phyloP scores from a whole-genome alignment of 2,888 invertebrate genomes.

The Philereme vetulata region DNA sequence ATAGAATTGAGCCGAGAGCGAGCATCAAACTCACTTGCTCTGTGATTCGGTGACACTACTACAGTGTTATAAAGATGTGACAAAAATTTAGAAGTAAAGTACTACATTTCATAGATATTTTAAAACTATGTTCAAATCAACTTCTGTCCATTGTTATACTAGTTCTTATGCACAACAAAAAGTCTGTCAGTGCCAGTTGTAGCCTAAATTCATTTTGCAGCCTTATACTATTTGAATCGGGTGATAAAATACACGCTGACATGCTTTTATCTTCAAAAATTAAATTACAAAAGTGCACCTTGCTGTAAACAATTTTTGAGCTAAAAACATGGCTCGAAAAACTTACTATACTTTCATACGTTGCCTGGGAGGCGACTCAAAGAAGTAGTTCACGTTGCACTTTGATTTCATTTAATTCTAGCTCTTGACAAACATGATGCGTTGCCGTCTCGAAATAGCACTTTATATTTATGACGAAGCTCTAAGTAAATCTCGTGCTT shows the following conservation, averaged over 20 bases:
- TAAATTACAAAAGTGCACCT: too few species aligned
- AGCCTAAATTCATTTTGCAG: too few species aligned
- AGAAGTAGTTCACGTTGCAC: neutral
- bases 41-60: neutral
- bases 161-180: too few species aligned
- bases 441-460: conserved; percentile 14
- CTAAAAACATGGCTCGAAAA: too few species aligned
- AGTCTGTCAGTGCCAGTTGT: too few species aligned
- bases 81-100: neutral
- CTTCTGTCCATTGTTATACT: too few species aligned
- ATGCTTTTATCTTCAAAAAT: too few species aligned
- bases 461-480: conserved; percentile 22
- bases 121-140: too few species aligned
- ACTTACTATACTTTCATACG: neutral
- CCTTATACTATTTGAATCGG: too few species aligned
- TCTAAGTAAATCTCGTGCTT: conserved; percentile 10
- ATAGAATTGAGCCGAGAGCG: conserved; percentile 16
- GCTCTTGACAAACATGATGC: conserved; percentile 9
- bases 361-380: neutral
- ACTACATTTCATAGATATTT: too few species aligned
- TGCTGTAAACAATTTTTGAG: too few species aligned
- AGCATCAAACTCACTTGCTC: neutral
- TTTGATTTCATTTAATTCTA: conserved; percentile 1
- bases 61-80: neutral
- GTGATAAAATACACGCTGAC: too few species aligned